Percentiles rank a stretch among this genome's conserved stretches.
phyloP scores from a whole-genome alignment of 2,113 vertebrate genomes.

The Rattus norvegicus region DNA sequence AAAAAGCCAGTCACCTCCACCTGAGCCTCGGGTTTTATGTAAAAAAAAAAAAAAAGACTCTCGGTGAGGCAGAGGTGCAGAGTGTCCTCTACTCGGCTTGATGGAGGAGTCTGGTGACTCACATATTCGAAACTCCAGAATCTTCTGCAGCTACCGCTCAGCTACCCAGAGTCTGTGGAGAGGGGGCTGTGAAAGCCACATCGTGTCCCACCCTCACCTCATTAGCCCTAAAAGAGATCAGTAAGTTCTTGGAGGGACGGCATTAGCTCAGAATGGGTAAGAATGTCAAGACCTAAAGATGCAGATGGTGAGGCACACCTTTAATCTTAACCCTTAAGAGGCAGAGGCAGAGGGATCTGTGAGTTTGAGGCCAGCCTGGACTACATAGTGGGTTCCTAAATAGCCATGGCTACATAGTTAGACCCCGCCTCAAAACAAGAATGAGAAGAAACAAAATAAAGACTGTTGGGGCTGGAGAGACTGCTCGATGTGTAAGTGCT shows the following conservation, averaged over 20 bases:
- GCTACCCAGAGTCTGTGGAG: no score
- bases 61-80: background rate
- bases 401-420: background rate
- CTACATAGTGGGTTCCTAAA: background rate
- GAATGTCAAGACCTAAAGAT: background rate
- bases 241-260: background rate
- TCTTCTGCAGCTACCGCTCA: background rate
- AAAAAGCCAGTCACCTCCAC: no score
- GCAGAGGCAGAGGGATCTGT: background rate
- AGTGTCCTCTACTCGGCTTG: background rate
- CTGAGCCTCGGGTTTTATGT: background rate
- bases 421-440: background rate
- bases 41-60: background rate
- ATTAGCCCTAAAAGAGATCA: background rate
- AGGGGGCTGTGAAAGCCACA: background rate
- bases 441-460: background rate
- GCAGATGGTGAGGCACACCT: background rate
- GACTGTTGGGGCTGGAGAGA: background rate
- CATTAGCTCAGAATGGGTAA: background rate
- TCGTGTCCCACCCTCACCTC: background rate
- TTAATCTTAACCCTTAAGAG: background rate
- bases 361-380: background rate
- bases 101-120: background rate
- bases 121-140: background rate
- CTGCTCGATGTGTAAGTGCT: no score